A percentile compares a stretch with the other conserved stretches of the same genome.
These are phyloP conservation scores for Potamarius usumacintae DNA, from an alignment of 2,113 vertebrate species.

Conservation along the genomic window DNA sequence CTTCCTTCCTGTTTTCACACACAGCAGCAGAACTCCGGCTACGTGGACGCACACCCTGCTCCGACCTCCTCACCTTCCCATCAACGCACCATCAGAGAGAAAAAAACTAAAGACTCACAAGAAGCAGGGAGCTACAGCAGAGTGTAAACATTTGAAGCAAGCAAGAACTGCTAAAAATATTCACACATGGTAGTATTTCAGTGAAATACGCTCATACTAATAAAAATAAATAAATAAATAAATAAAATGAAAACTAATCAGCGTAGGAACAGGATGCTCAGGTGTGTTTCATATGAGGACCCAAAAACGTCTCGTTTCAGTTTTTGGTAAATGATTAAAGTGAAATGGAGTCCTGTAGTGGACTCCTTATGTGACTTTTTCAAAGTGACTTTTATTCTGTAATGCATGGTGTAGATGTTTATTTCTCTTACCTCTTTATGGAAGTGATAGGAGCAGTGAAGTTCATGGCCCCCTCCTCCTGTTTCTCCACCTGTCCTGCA, in stretches of 20 bases:
- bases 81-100: conserved; percentile 48
- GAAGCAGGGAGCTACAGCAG: background rate
- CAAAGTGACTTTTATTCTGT: background rate
- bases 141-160: background rate
- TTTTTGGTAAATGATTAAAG: too few species aligned
- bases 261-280: too few species aligned
- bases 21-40: conserved; percentile 59
- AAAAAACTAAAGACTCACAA: background rate
- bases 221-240: too few species aligned
- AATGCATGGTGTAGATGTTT: background rate
- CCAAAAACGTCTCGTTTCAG: too few species aligned
- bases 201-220: too few species aligned
- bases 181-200: background rate
- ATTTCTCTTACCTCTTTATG: conserved; percentile 67
- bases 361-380: too few species aligned
- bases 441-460: conserved; percentile 67
- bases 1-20: conserved; percentile 61
- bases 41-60: conserved; percentile 44
- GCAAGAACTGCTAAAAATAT: background rate
- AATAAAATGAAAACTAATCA: too few species aligned
- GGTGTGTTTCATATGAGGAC: too few species aligned
- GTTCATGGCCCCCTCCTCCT: conserved; percentile 57
- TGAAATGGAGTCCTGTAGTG: too few species aligned
- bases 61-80: conserved; percentile 59
- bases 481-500: conserved; percentile 48